Evolutionary conservation across 2,888 invertebrate genomes (phyloP).

Genomic region (Biston betularia): DNA sequence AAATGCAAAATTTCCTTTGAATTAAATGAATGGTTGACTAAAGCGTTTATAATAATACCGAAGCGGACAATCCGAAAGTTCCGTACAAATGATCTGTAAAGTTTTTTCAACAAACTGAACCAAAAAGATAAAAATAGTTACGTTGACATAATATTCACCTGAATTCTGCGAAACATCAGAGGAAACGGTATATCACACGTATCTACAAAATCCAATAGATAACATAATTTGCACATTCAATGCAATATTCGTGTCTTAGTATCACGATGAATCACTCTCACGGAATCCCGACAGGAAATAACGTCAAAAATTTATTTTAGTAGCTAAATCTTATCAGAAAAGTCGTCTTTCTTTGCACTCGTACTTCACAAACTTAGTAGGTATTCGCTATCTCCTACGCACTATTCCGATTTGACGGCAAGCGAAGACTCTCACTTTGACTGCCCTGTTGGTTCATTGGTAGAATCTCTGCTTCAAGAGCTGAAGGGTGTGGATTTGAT

Average conservation of each 20-base stretch:
- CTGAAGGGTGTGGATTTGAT: no score
- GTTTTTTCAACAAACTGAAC: neutral
- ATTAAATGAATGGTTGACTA: no score
- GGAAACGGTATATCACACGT: conserved; percentile 22
- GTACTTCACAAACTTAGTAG: neutral
- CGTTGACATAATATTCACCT: neutral
- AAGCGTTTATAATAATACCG: no score
- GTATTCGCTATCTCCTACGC: no score
- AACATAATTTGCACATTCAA: conserved; percentile 13
- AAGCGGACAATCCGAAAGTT: no score
- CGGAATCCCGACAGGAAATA: neutral
- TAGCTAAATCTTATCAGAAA: neutral
- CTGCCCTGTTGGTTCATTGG: no score
- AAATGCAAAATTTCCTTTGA: no score
- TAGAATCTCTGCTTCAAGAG: no score
- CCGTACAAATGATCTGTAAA: no score
- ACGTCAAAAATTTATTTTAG: neutral
- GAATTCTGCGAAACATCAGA: conserved; percentile 9
- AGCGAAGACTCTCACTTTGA: no score
- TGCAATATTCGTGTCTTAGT: neutral
- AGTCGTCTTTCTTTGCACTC: neutral
- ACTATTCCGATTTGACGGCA: no score
- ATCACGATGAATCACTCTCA: conserved; percentile 13
- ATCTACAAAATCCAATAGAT: conserved; percentile 24
- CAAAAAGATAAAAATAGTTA: neutral